Conservation (phyloP, 2,113 vertebrate genomes). For the Poecile atricapillus region DNA sequence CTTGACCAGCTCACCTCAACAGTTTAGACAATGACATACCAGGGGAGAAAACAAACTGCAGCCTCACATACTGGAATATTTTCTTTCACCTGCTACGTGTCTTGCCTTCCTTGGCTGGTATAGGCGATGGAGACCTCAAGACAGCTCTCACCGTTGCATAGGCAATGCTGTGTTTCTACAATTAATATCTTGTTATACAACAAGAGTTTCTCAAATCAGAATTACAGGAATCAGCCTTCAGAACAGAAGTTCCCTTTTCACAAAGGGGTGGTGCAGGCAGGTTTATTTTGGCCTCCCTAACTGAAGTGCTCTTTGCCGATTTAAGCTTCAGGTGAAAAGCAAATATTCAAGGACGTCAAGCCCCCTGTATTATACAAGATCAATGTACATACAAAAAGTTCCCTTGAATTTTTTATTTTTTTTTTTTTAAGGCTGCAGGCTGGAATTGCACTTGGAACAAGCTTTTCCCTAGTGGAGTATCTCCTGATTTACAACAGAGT, state of each 20-base stretch:
- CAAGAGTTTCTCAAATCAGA: neutral
- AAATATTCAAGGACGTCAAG: slow-evolving; percentile 23
- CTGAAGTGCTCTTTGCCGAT: neutral
- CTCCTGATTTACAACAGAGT: slow-evolving; percentile 9
- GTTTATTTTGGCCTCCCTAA: slow-evolving; percentile 1
- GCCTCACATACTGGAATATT: neutral
- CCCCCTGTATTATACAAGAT: neutral
- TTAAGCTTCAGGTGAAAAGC: slow-evolving; percentile 16
- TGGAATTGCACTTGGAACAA: slow-evolving; percentile 38
- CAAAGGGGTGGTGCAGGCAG: neutral
- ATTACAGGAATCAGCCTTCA: neutral
- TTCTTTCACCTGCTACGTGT: neutral
- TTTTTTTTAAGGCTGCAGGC: neutral
- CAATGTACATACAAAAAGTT: neutral
- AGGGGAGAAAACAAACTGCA: neutral
- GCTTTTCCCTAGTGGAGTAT: neutral
- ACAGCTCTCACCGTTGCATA: neutral
- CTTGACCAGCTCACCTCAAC: neutral
- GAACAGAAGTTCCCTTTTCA: neutral
- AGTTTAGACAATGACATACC: neutral
- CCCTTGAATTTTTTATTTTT: neutral
- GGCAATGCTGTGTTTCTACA: neutral
- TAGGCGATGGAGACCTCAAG: neutral
- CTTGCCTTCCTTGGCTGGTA: neutral
- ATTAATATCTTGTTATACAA: neutral